phyloP scores from a whole-genome alignment of 2,888 invertebrate genomes.

The Sepiola atlantica region DNA sequence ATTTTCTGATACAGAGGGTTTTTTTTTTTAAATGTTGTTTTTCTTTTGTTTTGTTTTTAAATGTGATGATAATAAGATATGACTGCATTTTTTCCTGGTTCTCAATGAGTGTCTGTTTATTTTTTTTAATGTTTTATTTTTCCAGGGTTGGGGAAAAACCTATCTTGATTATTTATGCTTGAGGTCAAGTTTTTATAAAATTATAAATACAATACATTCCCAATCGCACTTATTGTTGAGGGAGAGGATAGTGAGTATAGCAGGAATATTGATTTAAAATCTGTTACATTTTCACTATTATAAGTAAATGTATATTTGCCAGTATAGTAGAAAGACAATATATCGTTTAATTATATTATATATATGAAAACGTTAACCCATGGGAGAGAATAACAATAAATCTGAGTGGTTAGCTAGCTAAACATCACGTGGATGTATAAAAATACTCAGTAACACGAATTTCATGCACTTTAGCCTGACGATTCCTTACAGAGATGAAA shows the following conservation, averaged over 20 bases:
- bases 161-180: neutral
- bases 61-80: neutral
- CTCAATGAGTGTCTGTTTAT: neutral
- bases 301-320: neutral
- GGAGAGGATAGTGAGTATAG: neutral
- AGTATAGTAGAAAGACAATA: too few relatives aligned
- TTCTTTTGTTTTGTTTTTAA: neutral
- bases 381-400: too few relatives aligned
- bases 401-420: too few relatives aligned
- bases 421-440: too few relatives aligned
- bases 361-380: too few relatives aligned
- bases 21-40: neutral
- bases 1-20: neutral
- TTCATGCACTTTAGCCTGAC: too few relatives aligned
- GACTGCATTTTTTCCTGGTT: neutral
- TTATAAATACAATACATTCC: neutral
- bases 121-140: neutral
- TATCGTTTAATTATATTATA: too few relatives aligned
- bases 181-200: neutral
- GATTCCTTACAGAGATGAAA: too few relatives aligned
- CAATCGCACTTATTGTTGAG: neutral
- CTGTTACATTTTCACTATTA: neutral
- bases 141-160: neutral
- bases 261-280: neutral
- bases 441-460: too few relatives aligned